Evolutionary conservation across 2,797 vertebrate species (phyloP).

Genomic region (Peromyscus attwateri): DNA sequence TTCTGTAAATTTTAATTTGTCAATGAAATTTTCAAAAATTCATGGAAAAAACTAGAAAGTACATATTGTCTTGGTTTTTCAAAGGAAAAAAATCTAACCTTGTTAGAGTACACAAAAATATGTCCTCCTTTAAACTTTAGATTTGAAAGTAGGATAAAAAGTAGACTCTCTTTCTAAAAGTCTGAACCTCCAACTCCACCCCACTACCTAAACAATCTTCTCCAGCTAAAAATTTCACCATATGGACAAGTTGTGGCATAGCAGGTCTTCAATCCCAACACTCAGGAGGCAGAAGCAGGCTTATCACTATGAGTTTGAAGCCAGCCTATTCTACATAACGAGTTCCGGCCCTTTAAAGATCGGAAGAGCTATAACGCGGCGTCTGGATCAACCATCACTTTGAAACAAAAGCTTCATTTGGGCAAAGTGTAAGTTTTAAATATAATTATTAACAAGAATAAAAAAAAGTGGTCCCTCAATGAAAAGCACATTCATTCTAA

Average conservation of each 20-base stretch:
- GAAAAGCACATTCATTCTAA: neutral
- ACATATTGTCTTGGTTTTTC: neutral
- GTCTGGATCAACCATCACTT: no score
- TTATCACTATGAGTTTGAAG: neutral
- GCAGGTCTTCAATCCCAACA: neutral
- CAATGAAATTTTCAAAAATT: constrained; percentile 37
- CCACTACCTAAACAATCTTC: no score
- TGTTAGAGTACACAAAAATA: neutral
- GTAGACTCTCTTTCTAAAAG: neutral
- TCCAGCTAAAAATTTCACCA: neutral
- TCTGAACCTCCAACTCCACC: neutral
- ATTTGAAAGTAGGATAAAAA: neutral
- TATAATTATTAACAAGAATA: neutral
- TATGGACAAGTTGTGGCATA: neutral
- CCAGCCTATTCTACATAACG: neutral
- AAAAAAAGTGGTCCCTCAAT: neutral
- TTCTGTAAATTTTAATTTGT: neutral
- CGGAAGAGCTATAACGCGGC: no score
- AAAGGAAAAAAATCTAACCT: neutral
- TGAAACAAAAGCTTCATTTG: neutral
- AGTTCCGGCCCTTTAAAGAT: no score
- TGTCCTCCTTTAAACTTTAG: neutral
- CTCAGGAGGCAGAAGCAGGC: neutral
- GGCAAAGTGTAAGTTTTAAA: neutral
- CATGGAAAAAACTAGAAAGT: neutral